Conservation (phyloP, 1,140 invertebrate genomes). For the Brachionus sp. region DNA sequence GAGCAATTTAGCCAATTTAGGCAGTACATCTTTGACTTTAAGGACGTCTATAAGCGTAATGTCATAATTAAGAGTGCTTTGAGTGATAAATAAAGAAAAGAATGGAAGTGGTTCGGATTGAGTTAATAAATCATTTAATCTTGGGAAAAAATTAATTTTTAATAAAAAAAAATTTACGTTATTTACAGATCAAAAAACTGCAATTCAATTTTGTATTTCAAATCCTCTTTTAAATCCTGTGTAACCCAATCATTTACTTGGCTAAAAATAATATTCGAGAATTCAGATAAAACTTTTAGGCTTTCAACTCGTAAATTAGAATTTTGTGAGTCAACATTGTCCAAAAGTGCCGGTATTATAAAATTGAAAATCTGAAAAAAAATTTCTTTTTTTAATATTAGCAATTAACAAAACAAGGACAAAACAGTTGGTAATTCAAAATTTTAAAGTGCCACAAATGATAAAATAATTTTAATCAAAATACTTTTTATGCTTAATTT, state of each 20-base stretch:
- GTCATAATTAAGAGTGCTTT: conserved; percentile 12
- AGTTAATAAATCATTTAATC: neutral
- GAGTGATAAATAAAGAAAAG: neutral
- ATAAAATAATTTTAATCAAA: too few relatives aligned
- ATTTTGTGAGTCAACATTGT: conserved; percentile 8
- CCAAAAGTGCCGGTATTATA: neutral
- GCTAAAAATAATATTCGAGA: neutral
- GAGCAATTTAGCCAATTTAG: neutral
- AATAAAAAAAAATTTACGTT: neutral
- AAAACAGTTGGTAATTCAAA: too few relatives aligned
- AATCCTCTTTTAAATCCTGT: conserved; percentile 1
- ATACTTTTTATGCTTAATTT: too few relatives aligned
- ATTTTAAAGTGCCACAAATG: too few relatives aligned
- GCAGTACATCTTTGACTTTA: conserved; percentile 29
- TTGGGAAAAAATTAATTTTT: neutral
- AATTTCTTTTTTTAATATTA: neutral
- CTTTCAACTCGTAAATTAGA: conserved; percentile 16
- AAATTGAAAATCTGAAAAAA: neutral
- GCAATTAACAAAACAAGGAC: too few relatives aligned
- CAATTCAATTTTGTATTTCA: conserved; percentile 19
- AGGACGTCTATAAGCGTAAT: conserved; percentile 32
- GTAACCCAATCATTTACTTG: neutral
- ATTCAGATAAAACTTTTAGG: neutral
- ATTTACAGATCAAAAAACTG: conserved; percentile 34
- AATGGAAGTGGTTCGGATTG: conserved; percentile 38